A percentile compares a stretch with the other conserved stretches of the same genome.
phyloP scores from a whole-genome alignment of 2,797 vertebrate species.

The Syngnathus acus region DNA sequence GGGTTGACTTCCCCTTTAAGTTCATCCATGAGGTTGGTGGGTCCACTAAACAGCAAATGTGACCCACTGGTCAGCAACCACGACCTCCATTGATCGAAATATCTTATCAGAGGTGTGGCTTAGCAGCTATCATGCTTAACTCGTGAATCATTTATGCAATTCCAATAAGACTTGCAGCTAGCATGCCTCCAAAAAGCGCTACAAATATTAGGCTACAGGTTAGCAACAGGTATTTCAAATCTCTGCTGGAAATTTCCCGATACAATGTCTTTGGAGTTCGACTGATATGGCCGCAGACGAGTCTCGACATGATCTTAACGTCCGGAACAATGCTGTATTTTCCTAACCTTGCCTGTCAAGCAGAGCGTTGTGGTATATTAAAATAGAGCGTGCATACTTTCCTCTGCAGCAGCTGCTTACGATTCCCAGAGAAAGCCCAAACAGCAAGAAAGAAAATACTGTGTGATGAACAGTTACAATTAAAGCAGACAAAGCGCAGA shows the following conservation, averaged over 20 bases:
- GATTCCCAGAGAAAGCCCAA: not conserved
- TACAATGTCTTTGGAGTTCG: conserved; percentile 1
- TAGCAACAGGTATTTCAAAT: not conserved
- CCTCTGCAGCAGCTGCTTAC: conserved; percentile 16
- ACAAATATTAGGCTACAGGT: not conserved
- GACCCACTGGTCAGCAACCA: not conserved
- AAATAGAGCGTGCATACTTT: conserved; percentile 14
- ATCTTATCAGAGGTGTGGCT: not conserved
- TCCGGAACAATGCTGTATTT: conserved; percentile 9
- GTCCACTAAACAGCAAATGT: not conserved
- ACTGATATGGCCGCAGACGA: conserved; percentile 7
- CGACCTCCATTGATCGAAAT: not conserved
- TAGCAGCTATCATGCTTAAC: not conserved
- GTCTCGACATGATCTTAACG: not conserved
- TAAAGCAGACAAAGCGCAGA: conserved; percentile 30
- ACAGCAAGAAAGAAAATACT: not conserved
- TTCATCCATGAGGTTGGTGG: no score
- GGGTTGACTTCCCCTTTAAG: no score
- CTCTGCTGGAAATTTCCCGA: not conserved
- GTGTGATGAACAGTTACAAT: conserved; percentile 22
- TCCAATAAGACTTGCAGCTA: not conserved
- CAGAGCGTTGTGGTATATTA: conserved; percentile 14
- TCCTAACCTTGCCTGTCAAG: conserved; percentile 24
- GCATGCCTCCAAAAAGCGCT: not conserved
- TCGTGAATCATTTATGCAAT: not conserved